These are phyloP conservation scores for Manis crassicaudata DNA, from an alignment of 2,797 vertebrate species.

Conservation along the genomic window DNA sequence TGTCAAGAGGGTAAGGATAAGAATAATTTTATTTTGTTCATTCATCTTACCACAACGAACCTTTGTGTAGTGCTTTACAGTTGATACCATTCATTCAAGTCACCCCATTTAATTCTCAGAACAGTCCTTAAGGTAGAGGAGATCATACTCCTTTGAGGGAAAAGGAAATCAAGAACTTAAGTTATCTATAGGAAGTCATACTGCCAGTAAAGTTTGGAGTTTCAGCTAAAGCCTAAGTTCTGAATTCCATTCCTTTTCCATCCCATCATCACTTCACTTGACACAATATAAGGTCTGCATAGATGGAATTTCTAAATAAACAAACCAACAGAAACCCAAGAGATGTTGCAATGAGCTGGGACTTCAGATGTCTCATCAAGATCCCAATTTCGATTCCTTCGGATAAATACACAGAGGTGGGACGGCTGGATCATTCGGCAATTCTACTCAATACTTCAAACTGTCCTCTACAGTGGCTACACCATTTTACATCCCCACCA, in stretches of 20 bases:
- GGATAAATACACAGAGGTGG: not conserved
- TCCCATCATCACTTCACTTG: not conserved
- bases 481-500: not conserved
- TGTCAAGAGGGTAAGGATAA: not conserved
- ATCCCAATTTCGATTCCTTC: not conserved
- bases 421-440: not conserved
- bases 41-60: not conserved
- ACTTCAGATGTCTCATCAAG: not conserved
- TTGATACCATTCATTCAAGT: not conserved
- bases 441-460: not conserved
- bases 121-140: not conserved
- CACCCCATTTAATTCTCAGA: not conserved
- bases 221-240: not conserved
- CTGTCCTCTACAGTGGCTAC: not conserved
- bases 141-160: not conserved
- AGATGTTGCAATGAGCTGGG: not conserved
- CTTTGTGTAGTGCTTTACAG: not conserved
- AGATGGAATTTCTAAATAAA: slow-evolving; percentile 31
- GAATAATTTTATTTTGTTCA: not conserved
- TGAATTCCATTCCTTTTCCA: not conserved
- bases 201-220: not conserved
- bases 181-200: not conserved
- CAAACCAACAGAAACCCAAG: not conserved
- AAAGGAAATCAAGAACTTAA: not conserved
- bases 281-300: not conserved